phyloP scores from a whole-genome alignment of 2,797 vertebrate genomes.

The Sebastes goodei region DNA sequence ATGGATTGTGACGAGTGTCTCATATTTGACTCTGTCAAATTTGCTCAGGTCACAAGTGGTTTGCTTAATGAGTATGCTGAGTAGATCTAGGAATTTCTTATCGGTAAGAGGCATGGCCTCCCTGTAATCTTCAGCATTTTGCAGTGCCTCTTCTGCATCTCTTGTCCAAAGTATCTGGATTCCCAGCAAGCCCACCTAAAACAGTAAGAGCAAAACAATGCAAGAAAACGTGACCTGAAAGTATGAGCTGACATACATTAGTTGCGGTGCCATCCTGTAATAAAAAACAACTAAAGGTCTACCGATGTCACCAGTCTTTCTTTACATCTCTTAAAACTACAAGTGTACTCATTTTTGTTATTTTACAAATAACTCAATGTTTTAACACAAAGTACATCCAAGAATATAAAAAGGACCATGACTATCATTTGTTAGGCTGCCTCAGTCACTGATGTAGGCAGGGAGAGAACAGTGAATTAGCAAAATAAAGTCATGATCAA shows the following conservation, averaged over 20 bases:
- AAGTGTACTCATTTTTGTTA: not conserved
- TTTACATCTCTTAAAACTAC: not conserved
- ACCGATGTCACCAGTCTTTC: not conserved
- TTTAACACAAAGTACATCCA: not conserved
- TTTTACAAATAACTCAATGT: not conserved
- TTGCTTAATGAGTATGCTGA: conserved; percentile 86
- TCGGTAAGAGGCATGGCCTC: conserved; percentile 89
- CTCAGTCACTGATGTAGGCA: no score
- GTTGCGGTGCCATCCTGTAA: not conserved
- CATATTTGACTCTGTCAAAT: conserved; percentile 89
- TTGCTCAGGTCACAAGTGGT: conserved; percentile 87
- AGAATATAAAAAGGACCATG: not conserved
- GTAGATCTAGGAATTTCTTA: conserved; percentile 87
- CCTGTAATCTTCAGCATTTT: conserved; percentile 84
- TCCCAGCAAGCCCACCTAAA: conserved; percentile 84
- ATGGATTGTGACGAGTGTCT: conserved; percentile 92
- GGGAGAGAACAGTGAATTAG: no score
- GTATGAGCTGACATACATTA: not conserved
- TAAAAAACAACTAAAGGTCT: not conserved
- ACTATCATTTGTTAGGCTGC: not conserved
- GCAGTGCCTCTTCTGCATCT: conserved; percentile 89
- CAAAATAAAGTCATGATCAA: no score
- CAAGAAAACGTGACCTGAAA: not conserved
- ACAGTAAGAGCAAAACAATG: not conserved
- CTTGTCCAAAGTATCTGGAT: conserved; percentile 97